Evolutionary conservation across 1,140 invertebrate genomes (phyloP).

Genomic region (Neodiprion pinetum): DNA sequence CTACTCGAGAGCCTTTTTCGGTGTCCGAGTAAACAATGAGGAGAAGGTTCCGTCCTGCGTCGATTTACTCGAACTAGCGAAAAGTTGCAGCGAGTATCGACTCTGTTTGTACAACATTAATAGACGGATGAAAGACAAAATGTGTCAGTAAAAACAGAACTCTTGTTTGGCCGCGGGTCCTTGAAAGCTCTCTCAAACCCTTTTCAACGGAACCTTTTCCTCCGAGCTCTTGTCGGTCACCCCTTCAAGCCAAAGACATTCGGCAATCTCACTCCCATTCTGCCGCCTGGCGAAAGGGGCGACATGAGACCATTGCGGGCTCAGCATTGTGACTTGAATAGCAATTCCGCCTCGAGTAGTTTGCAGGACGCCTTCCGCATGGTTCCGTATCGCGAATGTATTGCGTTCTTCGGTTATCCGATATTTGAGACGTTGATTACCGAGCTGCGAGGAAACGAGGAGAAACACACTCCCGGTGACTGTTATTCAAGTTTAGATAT

Average conservation of each 20-base stretch:
- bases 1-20: no score
- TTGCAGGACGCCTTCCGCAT: neutral
- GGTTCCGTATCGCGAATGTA: neutral
- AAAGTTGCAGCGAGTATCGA: neutral
- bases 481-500: neutral
- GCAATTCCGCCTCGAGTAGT: neutral
- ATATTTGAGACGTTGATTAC: neutral
- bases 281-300: no score
- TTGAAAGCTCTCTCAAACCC: neutral
- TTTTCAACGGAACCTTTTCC: constrained; percentile 1
- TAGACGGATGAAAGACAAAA: neutral
- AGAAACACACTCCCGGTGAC: neutral
- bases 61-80: neutral
- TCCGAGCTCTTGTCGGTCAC: neutral
- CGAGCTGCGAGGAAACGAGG: neutral
- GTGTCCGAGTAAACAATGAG: no score
- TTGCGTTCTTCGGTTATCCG: neutral
- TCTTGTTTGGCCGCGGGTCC: neutral
- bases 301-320: neutral
- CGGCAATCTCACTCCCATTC: neutral
- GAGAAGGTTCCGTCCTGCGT: neutral
- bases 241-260: neutral
- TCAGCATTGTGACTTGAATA: neutral
- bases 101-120: neutral
- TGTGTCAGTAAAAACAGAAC: neutral